Evolutionary conservation across 2,113 vertebrate genomes (phyloP).

Genomic region (Channa argus): DNA sequence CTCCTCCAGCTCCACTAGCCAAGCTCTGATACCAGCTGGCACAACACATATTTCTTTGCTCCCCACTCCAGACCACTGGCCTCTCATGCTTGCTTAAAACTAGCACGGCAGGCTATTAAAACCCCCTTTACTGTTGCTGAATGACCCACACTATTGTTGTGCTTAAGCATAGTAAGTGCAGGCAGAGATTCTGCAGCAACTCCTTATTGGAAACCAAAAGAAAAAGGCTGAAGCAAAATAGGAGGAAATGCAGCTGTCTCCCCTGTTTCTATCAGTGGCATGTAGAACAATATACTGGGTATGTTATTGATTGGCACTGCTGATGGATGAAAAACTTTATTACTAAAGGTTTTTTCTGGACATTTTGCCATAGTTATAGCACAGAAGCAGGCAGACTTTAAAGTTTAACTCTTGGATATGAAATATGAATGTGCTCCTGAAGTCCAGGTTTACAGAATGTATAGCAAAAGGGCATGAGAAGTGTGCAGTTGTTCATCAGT

Average conservation of each 20-base stretch:
- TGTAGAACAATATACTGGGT: constrained; percentile 31
- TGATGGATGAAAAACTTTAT: constrained; percentile 30
- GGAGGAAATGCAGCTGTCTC: constrained; percentile 59
- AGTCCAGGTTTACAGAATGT: too few species aligned
- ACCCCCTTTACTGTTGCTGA: constrained; percentile 49
- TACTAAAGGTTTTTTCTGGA: background rate
- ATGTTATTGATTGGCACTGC: constrained; percentile 6
- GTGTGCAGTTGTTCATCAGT: background rate
- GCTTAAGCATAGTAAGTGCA: constrained; percentile 46
- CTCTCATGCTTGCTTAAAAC: constrained; percentile 52
- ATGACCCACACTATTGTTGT: constrained; percentile 64
- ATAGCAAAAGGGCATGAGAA: background rate
- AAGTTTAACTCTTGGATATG: too few species aligned
- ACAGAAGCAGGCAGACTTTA: too few species aligned
- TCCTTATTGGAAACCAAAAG: constrained; percentile 37
- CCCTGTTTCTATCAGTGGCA: too few species aligned
- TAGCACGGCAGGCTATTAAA: constrained; percentile 64
- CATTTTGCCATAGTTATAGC: background rate
- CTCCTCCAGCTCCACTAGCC: constrained; percentile 6
- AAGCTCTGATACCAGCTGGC: constrained; percentile 57
- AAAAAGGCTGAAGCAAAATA: constrained; percentile 28
- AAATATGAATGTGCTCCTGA: too few species aligned
- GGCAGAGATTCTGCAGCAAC: constrained; percentile 35
- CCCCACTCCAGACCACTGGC: constrained; percentile 34
- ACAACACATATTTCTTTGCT: constrained; percentile 17